phyloP scores from a whole-genome alignment of 2,888 invertebrate species.

The Cryptocephalus moraei region DNA sequence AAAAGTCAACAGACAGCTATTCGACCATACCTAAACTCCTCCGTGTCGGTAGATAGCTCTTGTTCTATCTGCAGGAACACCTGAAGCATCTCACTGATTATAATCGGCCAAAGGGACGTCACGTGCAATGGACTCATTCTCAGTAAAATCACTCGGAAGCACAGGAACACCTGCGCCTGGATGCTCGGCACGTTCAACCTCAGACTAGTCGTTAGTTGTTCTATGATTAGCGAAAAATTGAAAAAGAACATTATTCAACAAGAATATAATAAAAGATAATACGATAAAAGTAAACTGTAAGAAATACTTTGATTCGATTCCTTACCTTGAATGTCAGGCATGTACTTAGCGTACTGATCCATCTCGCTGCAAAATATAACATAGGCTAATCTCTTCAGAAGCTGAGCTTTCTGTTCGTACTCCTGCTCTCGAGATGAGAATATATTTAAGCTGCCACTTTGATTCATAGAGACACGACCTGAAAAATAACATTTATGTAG shows the following conservation, averaged over 20 bases:
- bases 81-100: constrained; percentile 84
- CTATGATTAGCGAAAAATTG: constrained; percentile 37
- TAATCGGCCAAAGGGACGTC: constrained; percentile 83
- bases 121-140: constrained; percentile 77
- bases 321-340: constrained; percentile 81
- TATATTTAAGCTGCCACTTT: constrained; percentile 67
- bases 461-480: constrained; percentile 68
- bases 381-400: constrained; percentile 72
- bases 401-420: constrained; percentile 69
- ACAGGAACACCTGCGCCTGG: constrained; percentile 78
- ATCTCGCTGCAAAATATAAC: constrained; percentile 78
- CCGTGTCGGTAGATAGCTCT: constrained; percentile 64
- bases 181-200: constrained; percentile 64
- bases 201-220: constrained; percentile 75
- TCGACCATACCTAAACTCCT: constrained; percentile 58
- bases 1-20: not conserved
- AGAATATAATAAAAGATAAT: not conserved
- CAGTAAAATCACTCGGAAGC: constrained; percentile 75
- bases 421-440: constrained; percentile 78
- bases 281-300: too few species aligned
- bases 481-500: constrained; percentile 3
- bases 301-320: too few species aligned
- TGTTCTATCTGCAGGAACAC: constrained; percentile 80
- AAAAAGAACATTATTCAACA: not conserved
- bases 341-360: constrained; percentile 78